A percentile compares a stretch with the other conserved stretches of the same genome.
Conservation (phyloP, 1,140 invertebrate species). For the Hermetia illucens region DNA sequence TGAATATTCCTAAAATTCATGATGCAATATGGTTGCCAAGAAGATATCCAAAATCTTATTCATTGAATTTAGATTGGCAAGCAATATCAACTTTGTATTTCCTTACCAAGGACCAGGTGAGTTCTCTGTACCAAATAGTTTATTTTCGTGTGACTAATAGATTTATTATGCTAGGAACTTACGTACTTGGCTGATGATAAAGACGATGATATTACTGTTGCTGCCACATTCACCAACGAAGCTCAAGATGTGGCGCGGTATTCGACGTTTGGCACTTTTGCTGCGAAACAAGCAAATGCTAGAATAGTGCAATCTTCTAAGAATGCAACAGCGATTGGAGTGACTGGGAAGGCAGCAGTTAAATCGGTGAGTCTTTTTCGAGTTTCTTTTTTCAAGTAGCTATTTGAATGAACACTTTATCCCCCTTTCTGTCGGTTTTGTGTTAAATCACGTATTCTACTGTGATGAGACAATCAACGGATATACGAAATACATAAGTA, state of each 20-base stretch:
- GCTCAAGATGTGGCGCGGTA: constrained; percentile 13
- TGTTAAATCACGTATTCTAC: too few relatives aligned
- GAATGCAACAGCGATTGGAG: constrained; percentile 18
- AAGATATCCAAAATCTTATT: constrained; percentile 28
- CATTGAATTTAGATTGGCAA: constrained; percentile 37
- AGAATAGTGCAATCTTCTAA: constrained; percentile 4
- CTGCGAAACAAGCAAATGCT: constrained; percentile 8
- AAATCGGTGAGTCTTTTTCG: constrained; percentile 21
- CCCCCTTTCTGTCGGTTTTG: too few relatives aligned
- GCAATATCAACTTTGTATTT: constrained; percentile 41
- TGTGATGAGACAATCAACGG: too few relatives aligned
- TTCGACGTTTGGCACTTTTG: constrained; percentile 22
- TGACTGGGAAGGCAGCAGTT: constrained; percentile 15
- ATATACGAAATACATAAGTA: too few relatives aligned
- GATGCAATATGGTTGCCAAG: constrained; percentile 39
- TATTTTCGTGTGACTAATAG: not conserved
- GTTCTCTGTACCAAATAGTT: not conserved
- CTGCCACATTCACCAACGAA: constrained; percentile 10
- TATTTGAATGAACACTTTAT: too few relatives aligned
- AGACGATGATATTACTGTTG: constrained; percentile 8
- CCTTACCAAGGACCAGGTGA: constrained; percentile 39
- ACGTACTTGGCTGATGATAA: constrained; percentile 15
- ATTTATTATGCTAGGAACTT: constrained; percentile 12
- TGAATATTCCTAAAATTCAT: constrained; percentile 31
- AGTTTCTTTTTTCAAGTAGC: too few relatives aligned